Percentiles rank a stretch among this genome's conserved stretches.
These are phyloP conservation scores for Turritopsis rubra DNA, from an alignment of 30 jellyfish, hydroid and myxozoan genomes.

Conservation along the genomic window DNA sequence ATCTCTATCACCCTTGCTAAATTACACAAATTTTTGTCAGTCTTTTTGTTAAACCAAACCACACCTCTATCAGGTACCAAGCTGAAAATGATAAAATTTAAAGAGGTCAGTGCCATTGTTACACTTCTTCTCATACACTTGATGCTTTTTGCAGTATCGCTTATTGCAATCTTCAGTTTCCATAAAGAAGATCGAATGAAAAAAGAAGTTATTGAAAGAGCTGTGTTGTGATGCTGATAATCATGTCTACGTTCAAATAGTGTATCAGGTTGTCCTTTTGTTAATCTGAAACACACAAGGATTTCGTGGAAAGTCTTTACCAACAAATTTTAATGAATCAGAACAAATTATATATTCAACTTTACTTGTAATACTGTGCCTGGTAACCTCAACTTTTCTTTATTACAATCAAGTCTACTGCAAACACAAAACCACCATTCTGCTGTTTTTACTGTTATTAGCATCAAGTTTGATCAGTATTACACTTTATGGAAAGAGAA, in stretches of 20 bases:
- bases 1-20: neutral
- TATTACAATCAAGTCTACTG: neutral
- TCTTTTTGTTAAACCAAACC: neutral
- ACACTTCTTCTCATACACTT: neutral
- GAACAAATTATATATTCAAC: neutral
- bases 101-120: neutral
- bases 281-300: neutral
- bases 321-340: neutral
- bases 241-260: neutral
- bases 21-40: neutral
- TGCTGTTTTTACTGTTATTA: neutral
- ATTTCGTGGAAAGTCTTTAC: neutral
- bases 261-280: neutral
- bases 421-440: neutral
- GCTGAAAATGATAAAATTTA: neutral
- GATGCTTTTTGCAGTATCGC: neutral
- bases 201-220: neutral
- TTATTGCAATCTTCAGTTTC: neutral
- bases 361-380: neutral
- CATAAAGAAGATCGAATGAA: neutral
- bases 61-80: neutral
- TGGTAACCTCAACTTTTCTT: neutral
- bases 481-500: neutral
- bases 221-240: neutral
- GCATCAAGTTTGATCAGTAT: neutral